Conservation (phyloP, 2,113 vertebrate species). For the Lophochroa leadbeateri region DNA sequence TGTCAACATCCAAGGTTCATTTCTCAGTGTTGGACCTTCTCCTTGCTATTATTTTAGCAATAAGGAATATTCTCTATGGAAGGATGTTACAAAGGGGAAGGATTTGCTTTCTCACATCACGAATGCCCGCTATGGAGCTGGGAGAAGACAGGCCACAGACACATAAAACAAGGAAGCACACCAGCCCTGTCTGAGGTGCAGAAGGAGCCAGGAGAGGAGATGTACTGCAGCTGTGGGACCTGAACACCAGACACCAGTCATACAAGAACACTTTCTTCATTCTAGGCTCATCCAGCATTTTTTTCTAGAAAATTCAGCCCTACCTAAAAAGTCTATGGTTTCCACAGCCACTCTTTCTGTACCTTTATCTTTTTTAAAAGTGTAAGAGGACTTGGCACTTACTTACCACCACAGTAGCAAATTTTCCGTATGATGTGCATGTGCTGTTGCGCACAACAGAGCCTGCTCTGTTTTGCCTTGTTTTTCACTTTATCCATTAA, state of each 20-base stretch:
- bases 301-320: not conserved
- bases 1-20: not conserved
- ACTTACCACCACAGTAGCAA: not conserved
- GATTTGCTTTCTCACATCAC: not conserved
- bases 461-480: not conserved
- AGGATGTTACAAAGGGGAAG: not conserved
- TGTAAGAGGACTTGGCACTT: not conserved
- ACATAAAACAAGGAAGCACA: not conserved
- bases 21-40: not conserved
- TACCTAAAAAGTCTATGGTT: not conserved
- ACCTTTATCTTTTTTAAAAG: not conserved
- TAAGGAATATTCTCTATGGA: not conserved
- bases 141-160: not conserved
- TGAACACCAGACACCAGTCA: not conserved
- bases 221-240: not conserved
- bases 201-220: not conserved
- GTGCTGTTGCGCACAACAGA: not conserved
- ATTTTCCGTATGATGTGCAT: not conserved
- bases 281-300: not conserved
- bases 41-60: not conserved
- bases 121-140: not conserved
- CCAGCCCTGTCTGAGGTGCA: fast-evolving
- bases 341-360: not conserved
- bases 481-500: not conserved
- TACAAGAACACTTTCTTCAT: not conserved